Percentiles rank a stretch among this genome's conserved stretches.
These are phyloP conservation scores for Varanus salvator DNA, from an alignment of 2,113 vertebrate species.

Conservation along the genomic window DNA sequence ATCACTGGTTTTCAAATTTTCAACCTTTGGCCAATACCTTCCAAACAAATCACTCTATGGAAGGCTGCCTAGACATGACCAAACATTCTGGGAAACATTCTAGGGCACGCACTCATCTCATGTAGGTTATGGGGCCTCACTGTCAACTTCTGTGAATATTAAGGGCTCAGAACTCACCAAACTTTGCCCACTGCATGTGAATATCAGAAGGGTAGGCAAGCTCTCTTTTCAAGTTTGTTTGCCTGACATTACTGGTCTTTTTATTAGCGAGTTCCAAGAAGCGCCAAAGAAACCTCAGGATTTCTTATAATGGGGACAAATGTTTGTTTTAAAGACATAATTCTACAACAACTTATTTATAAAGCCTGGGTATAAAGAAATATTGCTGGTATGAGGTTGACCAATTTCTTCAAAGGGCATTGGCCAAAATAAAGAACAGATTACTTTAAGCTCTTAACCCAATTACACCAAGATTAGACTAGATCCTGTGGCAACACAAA, in stretches of 20 bases:
- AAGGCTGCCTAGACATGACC: too few relatives aligned
- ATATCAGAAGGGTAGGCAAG: not conserved
- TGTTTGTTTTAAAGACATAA: not conserved
- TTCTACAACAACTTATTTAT: not conserved
- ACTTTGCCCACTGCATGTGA: not conserved
- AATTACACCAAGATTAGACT: slow-evolving; percentile 11
- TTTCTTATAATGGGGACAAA: not conserved
- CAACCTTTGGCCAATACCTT: not conserved
- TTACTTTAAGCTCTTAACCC: not conserved
- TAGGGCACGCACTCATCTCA: not conserved
- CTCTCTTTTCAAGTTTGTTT: not conserved
- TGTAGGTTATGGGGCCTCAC: not conserved
- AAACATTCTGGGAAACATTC: not conserved
- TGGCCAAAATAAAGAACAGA: not conserved
- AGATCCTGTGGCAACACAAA: not conserved
- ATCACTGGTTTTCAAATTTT: not conserved
- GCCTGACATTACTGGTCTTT: not conserved
- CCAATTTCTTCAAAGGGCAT: not conserved
- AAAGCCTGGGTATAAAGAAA: not conserved
- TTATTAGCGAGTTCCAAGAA: not conserved
- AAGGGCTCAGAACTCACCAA: not conserved
- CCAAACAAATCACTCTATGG: too few relatives aligned
- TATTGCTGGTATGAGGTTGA: not conserved
- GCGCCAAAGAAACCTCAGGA: too few relatives aligned
- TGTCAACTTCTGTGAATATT: not conserved